phyloP scores from a whole-genome alignment of 1,140 invertebrate genomes.

The Belonocnema kinseyi region DNA sequence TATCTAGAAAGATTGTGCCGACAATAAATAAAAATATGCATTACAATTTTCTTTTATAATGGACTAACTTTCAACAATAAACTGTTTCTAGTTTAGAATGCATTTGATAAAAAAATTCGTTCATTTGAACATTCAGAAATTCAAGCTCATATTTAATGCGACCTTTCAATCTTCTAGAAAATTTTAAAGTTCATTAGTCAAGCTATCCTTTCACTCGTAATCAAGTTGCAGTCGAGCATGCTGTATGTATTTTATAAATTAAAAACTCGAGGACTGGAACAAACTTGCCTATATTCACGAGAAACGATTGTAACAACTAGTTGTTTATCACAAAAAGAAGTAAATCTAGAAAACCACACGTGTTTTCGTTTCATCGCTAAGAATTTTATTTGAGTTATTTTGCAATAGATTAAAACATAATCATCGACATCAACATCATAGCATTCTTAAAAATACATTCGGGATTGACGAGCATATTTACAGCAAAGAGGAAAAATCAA shows the following conservation, averaged over 20 bases:
- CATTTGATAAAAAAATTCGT: no score
- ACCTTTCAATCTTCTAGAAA: conserved; percentile 16
- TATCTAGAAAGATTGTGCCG: no score
- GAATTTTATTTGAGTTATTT: not conserved
- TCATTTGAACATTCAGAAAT: no score
- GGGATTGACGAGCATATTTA: not conserved
- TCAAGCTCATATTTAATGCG: no score
- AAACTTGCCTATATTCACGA: not conserved
- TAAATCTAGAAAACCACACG: no score
- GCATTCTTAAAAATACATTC: not conserved
- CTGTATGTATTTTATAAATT: not conserved
- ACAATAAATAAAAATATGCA: no score
- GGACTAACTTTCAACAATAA: no score
- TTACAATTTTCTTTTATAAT: no score
- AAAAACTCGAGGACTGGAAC: not conserved
- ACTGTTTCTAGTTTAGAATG: no score
- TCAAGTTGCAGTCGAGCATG: conserved; percentile 12
- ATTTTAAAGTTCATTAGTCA: conserved; percentile 12
- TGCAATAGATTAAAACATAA: not conserved
- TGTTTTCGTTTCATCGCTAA: no score
- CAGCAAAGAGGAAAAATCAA: not conserved
- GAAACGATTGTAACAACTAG: not conserved
- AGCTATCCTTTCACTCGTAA: conserved; percentile 23
- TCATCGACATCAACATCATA: not conserved
- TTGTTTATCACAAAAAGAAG: no score